Base-by-base conservation (phyloP, 2,797 vertebrate genomes). In the Peromyscus attwateri region DNA sequence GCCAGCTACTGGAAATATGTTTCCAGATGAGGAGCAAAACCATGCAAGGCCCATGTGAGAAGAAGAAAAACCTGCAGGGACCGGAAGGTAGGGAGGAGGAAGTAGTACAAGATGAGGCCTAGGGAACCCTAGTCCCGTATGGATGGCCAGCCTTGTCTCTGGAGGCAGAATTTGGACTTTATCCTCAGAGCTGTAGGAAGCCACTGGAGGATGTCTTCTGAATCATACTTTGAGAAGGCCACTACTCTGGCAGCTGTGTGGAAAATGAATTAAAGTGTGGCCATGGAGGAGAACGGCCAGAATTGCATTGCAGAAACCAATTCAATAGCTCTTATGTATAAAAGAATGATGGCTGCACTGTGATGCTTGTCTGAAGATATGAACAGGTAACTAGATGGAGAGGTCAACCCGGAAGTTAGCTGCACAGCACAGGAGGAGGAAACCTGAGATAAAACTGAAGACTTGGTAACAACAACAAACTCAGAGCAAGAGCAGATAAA, bases 41-140 rank as follows among this genome's bases (percentile, higher is more conserved):
- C 52, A 55, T 68, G 27, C 14, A 76, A 57, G 70, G 17, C 57
- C 57, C 31, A 1, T 64, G 27, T 71, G 83, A 79, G 77, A 40
- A 77, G 11, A 12, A 52, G 43, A 97, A 77, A 90, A 21, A 19
- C 25, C 6, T 55, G 37, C 3, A 3, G 7, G n/a, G 25, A 2
- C 9, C 6, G 60, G 46, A 64, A 2, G 0, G 3, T 6, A 6
- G 27, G 46, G 16, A 83, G 3, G 5, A 2, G 27, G 29, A 1
- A 13, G 23, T 13, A 10, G 25, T 11, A 49, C 29, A 57, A 75
- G 37, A 29, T 70, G 55, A 40, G 27, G 57, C 46, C 46, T 25
- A 6, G 31, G 34, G 21, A 77, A 68, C 71, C 40, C 49, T 3
- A 0, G 37, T 37, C 31, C 55, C 64, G 25, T 2, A 46, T 3